Evolutionary conservation across 2,797 vertebrate species (phyloP).

Genomic region (Sylvilagus floridanus): DNA sequence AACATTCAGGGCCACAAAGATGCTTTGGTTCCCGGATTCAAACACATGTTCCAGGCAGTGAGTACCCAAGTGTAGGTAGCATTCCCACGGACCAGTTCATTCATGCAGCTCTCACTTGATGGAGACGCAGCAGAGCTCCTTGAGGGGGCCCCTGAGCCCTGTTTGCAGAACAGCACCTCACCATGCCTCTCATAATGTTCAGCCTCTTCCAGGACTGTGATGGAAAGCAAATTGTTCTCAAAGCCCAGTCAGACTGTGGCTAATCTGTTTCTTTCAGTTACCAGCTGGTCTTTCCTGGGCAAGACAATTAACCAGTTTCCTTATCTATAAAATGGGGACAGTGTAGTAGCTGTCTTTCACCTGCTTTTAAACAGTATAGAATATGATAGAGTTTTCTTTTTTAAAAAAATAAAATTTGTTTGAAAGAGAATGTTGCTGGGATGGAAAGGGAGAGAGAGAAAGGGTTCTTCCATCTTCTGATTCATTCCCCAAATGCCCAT

Average conservation of each 20-base stretch:
- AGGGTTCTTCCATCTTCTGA: no score
- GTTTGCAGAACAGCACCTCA: neutral
- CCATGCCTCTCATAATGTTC: neutral
- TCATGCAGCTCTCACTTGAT: neutral
- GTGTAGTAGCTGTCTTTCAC: neutral
- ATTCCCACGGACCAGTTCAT: slow-evolving; percentile 50
- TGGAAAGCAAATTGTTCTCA: neutral
- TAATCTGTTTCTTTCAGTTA: slow-evolving; percentile 24
- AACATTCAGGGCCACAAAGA: slow-evolving; percentile 85
- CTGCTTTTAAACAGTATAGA: neutral
- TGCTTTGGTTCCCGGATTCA: slow-evolving; percentile 82
- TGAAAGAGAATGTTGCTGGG: no score
- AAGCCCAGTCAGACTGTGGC: neutral
- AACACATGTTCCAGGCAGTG: slow-evolving; percentile 69
- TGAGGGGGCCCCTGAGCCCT: neutral
- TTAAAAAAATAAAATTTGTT: no score
- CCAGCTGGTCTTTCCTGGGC: neutral
- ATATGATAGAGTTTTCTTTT: neutral
- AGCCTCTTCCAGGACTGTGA: neutral
- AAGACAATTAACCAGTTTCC: slow-evolving; percentile 7
- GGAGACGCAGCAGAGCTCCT: neutral
- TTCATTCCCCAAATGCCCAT: no score
- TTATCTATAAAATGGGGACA: neutral
- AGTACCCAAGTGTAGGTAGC: slow-evolving; percentile 77
- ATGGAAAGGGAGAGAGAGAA: no score